Evolutionary conservation across 2,113 vertebrate species (phyloP).

Genomic region (Syngnathus floridae): DNA sequence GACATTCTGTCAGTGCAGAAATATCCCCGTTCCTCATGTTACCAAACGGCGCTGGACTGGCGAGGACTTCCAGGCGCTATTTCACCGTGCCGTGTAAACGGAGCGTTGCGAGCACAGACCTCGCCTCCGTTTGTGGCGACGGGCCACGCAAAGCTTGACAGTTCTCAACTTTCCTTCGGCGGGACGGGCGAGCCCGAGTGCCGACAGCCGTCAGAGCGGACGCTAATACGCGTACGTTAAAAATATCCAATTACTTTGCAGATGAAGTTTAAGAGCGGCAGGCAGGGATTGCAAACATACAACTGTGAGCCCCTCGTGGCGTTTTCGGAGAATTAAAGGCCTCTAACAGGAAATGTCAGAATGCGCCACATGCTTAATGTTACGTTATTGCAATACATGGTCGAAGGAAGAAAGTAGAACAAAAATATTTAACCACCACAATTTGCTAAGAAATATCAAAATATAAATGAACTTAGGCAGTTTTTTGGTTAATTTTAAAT

Average conservation of each 20-base stretch:
- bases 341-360: background rate
- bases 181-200: slow-evolving; percentile 19
- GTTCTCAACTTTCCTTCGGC: slow-evolving; percentile 42
- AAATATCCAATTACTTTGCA: slow-evolving; percentile 47
- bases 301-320: slow-evolving; percentile 20
- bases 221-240: slow-evolving; percentile 34
- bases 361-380: background rate
- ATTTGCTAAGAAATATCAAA: no score
- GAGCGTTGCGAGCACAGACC: slow-evolving; percentile 17
- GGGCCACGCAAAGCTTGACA: slow-evolving; percentile 36
- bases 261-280: slow-evolving; percentile 41
- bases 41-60: background rate
- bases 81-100: slow-evolving; percentile 3
- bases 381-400: background rate
- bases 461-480: background rate
- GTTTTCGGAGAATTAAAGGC: slow-evolving; percentile 19
- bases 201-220: slow-evolving; percentile 47
- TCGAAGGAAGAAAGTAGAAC: background rate
- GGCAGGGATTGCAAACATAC: slow-evolving; percentile 24
- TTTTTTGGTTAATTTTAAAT: no score
- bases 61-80: background rate
- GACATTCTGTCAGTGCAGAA: background rate
- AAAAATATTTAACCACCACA: no score
- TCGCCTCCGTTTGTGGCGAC: slow-evolving; percentile 36
- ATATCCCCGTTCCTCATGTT: background rate